Conservation (phyloP, 2,888 invertebrate species). For the Eupithecia exiguata region DNA sequence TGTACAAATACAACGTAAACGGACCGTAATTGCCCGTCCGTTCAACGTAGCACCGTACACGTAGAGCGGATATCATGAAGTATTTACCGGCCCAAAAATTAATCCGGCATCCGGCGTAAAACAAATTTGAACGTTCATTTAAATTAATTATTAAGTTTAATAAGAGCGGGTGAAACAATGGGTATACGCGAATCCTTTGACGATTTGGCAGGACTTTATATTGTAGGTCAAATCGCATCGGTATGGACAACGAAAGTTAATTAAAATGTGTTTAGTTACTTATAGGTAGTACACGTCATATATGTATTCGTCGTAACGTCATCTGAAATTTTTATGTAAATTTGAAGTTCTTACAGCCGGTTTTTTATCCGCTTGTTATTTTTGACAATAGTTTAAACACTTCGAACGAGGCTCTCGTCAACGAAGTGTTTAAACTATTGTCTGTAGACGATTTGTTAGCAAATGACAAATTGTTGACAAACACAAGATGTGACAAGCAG, state of each 20-base stretch:
- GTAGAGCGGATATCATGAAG: slow-evolving; percentile 23
- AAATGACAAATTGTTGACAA: no score
- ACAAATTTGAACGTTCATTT: slow-evolving; percentile 39
- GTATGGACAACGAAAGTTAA: neutral
- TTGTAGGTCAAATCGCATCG: neutral
- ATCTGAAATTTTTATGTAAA: neutral
- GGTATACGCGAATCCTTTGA: slow-evolving; percentile 31
- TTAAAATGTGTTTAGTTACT: neutral
- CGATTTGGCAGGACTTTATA: slow-evolving; percentile 2
- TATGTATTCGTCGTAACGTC: neutral
- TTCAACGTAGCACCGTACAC: neutral
- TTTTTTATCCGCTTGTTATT: no score
- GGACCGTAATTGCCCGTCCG: neutral
- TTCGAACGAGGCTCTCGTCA: no score
- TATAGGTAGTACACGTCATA: neutral
- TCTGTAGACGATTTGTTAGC: no score
- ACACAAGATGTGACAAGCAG: no score
- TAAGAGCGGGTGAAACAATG: slow-evolving; percentile 36
- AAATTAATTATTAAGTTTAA: slow-evolving; percentile 39
- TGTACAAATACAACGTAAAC: neutral
- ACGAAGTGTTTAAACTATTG: no score
- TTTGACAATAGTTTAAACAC: no score
- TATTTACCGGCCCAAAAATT: slow-evolving; percentile 27
- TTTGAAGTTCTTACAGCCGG: no score
- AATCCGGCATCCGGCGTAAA: slow-evolving; percentile 30